Percentiles rank a stretch among this genome's conserved stretches.
These are phyloP conservation scores for Belonocnema kinseyi DNA, from an alignment of 1,140 invertebrate genomes.

Conservation along the genomic window DNA sequence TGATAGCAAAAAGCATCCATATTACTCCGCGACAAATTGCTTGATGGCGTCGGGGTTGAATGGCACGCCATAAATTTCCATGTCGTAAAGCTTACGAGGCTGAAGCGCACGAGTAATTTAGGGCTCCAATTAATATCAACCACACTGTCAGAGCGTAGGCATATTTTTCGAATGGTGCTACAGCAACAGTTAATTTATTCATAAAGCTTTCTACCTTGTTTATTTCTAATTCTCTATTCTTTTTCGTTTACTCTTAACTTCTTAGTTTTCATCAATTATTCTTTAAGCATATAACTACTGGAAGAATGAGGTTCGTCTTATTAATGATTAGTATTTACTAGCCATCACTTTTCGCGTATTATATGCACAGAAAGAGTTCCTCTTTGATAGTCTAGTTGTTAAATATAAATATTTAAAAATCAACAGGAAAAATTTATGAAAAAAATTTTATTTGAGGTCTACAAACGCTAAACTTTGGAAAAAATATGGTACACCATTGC, in stretches of 20 bases:
- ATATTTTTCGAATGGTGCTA: conserved; percentile 2
- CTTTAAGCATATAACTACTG: not conserved
- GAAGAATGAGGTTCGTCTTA: too few species aligned
- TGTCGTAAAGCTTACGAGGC: conserved; percentile 47
- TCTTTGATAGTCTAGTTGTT: too few species aligned
- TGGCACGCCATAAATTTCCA: conserved; percentile 45
- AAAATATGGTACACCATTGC: too few species aligned
- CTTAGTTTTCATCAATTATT: not conserved
- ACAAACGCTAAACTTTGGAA: too few species aligned
- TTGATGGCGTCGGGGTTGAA: conserved; percentile 47
- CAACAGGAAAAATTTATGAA: too few species aligned
- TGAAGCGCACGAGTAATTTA: conserved; percentile 46
- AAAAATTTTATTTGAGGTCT: too few species aligned
- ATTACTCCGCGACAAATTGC: conserved; percentile 51
- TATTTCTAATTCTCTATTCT: not conserved
- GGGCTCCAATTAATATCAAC: conserved; percentile 56
- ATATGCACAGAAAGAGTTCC: too few species aligned
- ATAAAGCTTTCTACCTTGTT: not conserved
- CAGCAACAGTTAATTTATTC: conserved; percentile 33
- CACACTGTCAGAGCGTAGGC: conserved; percentile 19
- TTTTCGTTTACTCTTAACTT: not conserved
- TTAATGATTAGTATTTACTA: too few species aligned
- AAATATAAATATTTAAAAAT: too few species aligned
- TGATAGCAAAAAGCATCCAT: conserved; percentile 27
- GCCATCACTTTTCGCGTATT: too few species aligned